Evolutionary conservation across 2,888 invertebrate genomes (phyloP).

Genomic region (Caenorhabditis drosophilae): DNA sequence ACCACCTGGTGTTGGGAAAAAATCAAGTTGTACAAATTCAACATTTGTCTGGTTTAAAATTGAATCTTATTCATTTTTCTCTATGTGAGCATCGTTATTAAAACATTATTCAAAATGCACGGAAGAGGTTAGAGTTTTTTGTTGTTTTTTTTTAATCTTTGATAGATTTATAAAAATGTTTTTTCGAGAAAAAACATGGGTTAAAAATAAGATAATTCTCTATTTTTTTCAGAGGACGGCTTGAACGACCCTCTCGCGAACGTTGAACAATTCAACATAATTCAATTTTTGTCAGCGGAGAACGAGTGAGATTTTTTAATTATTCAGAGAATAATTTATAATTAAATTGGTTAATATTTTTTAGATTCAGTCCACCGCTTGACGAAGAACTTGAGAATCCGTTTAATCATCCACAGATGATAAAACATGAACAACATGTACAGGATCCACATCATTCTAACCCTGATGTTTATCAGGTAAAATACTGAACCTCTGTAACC

Average conservation of each 20-base stretch:
- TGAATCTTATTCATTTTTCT: too few relatives aligned
- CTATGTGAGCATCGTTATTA: too few relatives aligned
- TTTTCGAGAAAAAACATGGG: neutral
- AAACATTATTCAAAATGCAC: neutral
- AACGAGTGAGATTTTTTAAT: slow-evolving; percentile 51
- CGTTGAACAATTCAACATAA: slow-evolving; percentile 65
- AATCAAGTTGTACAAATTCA: neutral
- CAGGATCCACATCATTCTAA: slow-evolving; percentile 1
- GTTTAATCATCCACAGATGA: slow-evolving; percentile 2
- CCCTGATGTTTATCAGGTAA: too few relatives aligned
- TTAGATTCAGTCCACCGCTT: neutral
- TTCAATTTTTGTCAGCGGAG: slow-evolving; percentile 62
- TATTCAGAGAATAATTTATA: too few relatives aligned
- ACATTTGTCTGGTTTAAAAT: too few relatives aligned
- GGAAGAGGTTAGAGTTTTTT: neutral
- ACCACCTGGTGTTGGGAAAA: neutral
- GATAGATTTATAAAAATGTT: neutral
- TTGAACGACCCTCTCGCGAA: slow-evolving; percentile 62
- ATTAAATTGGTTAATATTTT: too few relatives aligned
- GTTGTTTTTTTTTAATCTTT: neutral
- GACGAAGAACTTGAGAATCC: slow-evolving; percentile 9
- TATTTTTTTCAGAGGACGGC: slow-evolving; percentile 30
- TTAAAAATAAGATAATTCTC: neutral
- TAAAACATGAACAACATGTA: neutral
- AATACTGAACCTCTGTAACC: too few relatives aligned